Percentiles rank a stretch among this genome's conserved stretches.
phyloP scores from a whole-genome alignment of 2,797 vertebrate genomes.

The Varecia variegata region DNA sequence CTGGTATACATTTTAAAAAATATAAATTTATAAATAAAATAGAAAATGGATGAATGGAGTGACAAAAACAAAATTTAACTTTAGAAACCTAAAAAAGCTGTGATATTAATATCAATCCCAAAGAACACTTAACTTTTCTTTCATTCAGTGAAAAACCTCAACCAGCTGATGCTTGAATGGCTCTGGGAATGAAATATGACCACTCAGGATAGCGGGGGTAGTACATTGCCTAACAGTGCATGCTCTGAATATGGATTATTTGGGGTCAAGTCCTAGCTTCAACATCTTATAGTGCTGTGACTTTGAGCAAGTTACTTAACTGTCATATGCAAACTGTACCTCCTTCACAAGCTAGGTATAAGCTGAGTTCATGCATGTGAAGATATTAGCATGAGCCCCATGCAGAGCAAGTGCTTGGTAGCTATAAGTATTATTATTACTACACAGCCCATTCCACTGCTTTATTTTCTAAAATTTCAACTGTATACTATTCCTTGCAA shows the following conservation, averaged over 20 bases:
- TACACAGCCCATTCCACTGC: neutral
- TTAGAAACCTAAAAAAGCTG: neutral
- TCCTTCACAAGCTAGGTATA: neutral
- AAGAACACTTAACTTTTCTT: neutral
- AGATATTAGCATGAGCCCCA: neutral
- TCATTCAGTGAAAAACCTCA: neutral
- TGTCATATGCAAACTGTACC: neutral
- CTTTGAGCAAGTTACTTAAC: neutral
- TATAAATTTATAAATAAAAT: neutral
- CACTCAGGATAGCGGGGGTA: rapidly evolving
- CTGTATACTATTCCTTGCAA: neutral
- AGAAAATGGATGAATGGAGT: neutral
- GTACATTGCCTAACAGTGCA: neutral
- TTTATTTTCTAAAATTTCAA: neutral
- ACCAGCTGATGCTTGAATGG: neutral
- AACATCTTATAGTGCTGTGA: neutral
- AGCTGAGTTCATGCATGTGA: neutral
- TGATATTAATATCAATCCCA: too few relatives aligned
- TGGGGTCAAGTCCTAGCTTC: neutral
- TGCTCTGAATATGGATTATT: neutral
- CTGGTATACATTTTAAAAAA: neutral
- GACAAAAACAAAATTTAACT: neutral
- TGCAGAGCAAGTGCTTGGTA: neutral
- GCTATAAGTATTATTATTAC: neutral
- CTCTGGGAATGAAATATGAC: neutral